phyloP scores from a whole-genome alignment of 2,888 invertebrate species.

The Brachyopa scutellaris region DNA sequence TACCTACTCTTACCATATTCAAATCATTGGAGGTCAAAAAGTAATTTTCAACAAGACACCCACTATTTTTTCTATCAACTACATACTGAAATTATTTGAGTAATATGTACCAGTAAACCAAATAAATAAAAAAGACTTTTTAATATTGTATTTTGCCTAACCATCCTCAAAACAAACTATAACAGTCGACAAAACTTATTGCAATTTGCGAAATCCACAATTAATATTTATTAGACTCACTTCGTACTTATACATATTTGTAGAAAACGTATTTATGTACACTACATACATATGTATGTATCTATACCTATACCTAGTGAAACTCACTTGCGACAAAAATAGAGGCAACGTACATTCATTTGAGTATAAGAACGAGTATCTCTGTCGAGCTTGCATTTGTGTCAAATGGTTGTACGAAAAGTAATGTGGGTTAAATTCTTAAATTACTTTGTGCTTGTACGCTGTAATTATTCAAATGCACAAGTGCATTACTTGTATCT shows the following conservation, averaged over 20 bases:
- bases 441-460: slow-evolving; percentile 4
- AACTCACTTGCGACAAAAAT: slow-evolving; percentile 17
- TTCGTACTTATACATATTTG: background rate
- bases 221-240: background rate
- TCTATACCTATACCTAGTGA: no score
- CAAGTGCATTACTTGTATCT: background rate
- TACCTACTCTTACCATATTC: no score
- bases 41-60: no score
- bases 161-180: background rate
- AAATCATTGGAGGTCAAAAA: no score
- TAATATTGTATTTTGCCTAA: no score
- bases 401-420: background rate
- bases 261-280: background rate
- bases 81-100: no score
- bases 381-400: background rate
- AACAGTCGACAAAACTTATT: no score
- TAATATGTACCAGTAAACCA: no score
- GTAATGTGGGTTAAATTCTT: background rate
- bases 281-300: no score
- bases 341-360: background rate
- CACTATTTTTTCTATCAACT: no score
- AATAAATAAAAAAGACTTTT: no score
- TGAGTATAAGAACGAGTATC: background rate
- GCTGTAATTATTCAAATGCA: slow-evolving; percentile 10
- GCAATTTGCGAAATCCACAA: background rate